Percentiles rank a stretch among this genome's conserved stretches.
phyloP scores from a whole-genome alignment of 2,888 invertebrate genomes.

The Sesamia inferens region DNA sequence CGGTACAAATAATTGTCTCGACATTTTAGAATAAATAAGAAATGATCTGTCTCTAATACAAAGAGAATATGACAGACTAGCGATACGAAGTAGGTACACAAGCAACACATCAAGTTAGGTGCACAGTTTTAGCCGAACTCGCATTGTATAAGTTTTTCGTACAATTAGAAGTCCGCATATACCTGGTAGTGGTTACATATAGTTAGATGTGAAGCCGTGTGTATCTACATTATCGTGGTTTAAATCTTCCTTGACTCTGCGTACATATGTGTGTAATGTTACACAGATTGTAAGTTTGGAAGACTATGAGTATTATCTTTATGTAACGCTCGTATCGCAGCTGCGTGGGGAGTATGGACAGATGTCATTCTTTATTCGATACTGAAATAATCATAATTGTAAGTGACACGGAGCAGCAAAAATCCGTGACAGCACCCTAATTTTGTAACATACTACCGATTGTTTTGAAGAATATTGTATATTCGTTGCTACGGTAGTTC shows the following conservation, averaged over 20 bases:
- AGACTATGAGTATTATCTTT: background rate
- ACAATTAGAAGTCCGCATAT: too few species aligned
- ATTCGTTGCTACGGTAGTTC: too few species aligned
- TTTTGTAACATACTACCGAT: too few species aligned
- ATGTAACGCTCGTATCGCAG: background rate
- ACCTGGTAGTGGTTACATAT: too few species aligned
- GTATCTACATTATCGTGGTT: background rate
- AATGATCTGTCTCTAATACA: background rate
- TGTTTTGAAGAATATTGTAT: too few species aligned
- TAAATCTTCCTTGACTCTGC: background rate
- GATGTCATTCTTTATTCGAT: background rate
- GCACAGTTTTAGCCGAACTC: too few species aligned
- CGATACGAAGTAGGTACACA: background rate
- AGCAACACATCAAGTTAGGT: too few species aligned
- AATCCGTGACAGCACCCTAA: background rate
- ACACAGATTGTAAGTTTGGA: background rate
- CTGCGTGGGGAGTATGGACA: background rate
- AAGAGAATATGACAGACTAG: background rate
- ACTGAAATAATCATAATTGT: background rate
- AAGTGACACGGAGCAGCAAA: background rate
- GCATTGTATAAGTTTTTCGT: too few species aligned
- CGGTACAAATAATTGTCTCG: background rate
- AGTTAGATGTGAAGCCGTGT: too few species aligned
- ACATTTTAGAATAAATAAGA: background rate
- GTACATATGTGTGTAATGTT: background rate